These are phyloP conservation scores for Chaetodon trifascialis DNA, from an alignment of 2,113 vertebrate species.

Conservation along the genomic window DNA sequence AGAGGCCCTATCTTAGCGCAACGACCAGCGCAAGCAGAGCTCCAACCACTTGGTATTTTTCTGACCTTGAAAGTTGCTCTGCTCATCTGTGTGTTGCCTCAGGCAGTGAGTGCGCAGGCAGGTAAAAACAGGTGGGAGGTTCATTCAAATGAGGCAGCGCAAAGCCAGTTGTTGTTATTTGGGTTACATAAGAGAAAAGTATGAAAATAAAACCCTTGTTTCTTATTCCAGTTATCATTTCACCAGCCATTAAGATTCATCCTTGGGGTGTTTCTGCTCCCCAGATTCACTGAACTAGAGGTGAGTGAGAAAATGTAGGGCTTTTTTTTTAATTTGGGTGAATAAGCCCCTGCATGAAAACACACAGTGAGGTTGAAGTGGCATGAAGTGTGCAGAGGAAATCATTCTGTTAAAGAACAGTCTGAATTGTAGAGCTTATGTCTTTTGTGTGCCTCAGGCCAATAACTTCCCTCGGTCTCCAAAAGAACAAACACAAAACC, in stretches of 20 bases:
- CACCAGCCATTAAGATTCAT: neutral
- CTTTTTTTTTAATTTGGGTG: neutral
- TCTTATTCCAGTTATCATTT: neutral
- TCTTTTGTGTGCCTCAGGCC: neutral
- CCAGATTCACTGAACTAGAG: neutral
- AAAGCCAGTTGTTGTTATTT: neutral
- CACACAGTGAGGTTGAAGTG: neutral
- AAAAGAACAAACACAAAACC: constrained; percentile 10
- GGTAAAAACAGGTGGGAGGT: neutral
- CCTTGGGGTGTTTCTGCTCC: neutral
- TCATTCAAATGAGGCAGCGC: neutral
- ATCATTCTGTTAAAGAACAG: neutral
- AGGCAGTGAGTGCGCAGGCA: neutral
- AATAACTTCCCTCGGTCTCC: neutral
- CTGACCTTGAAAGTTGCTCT: neutral
- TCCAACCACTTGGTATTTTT: neutral
- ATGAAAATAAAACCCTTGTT: neutral
- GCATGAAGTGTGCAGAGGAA: neutral
- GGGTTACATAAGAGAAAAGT: neutral
- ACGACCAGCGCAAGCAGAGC: no score
- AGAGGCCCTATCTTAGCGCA: no score
- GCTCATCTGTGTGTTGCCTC: neutral
- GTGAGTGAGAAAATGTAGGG: neutral
- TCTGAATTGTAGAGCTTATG: neutral
- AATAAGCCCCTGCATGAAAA: neutral